A percentile compares a stretch with the other conserved stretches of the same genome.
Conservation (phyloP, 2,888 invertebrate genomes). For the Lasioglossum morio region DNA sequence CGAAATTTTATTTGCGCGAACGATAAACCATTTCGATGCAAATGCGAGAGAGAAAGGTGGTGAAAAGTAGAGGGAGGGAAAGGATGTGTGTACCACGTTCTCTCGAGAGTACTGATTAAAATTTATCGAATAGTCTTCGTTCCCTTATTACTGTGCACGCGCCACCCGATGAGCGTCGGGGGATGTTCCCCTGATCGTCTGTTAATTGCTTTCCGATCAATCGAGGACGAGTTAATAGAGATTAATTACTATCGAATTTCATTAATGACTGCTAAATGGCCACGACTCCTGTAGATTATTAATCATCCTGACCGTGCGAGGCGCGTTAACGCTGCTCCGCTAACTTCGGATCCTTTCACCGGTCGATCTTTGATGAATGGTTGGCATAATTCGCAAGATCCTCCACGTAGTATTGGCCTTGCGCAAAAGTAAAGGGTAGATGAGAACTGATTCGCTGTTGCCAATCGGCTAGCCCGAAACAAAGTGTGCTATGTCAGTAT, state of each 20-base stretch:
- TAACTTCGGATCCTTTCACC: background rate
- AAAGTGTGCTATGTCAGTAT: background rate
- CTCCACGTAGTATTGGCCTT: no score
- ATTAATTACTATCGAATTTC: constrained; percentile 27
- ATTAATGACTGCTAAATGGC: constrained; percentile 22
- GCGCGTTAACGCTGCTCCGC: background rate
- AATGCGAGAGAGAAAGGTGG: constrained; percentile 20
- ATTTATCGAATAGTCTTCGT: constrained; percentile 27
- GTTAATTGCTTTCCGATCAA: constrained; percentile 29
- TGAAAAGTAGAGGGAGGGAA: background rate
- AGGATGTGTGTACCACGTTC: background rate
- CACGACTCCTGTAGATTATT: constrained; percentile 10
- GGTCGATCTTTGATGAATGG: background rate
- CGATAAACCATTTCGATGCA: constrained; percentile 48
- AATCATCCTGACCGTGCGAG: background rate
- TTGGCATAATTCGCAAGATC: background rate
- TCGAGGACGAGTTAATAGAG: constrained; percentile 16
- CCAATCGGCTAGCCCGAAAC: background rate
- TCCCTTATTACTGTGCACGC: constrained; percentile 16
- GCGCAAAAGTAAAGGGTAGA: no score
- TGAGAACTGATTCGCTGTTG: background rate
- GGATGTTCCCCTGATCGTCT: background rate
- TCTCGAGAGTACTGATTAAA: constrained; percentile 17
- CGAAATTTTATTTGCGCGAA: constrained; percentile 34
- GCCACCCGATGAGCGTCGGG: background rate